Evolutionary conservation across 2,113 vertebrate genomes (phyloP), one percentile per base, ranked within the genome.

Genomic region (Myotis davidii): DNA sequence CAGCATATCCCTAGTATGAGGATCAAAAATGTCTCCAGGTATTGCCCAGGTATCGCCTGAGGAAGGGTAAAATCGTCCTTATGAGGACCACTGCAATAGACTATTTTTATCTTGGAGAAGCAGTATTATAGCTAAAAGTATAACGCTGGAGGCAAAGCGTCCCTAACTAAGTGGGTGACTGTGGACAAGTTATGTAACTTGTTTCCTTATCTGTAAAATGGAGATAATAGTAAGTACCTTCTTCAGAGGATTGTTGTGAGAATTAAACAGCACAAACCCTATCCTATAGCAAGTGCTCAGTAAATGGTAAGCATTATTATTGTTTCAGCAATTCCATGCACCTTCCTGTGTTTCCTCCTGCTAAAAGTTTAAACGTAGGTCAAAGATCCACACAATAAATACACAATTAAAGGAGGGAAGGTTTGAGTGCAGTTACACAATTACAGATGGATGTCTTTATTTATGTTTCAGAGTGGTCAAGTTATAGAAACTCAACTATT

Each of bases 401-500:
- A 86, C 32, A 37, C 16, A 70, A 56, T 76, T 87, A 29, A 81
- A 29, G n/a, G 21, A 25, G 59, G 20, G 67, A 1, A 25, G 64
- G 65, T 73, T 29, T 34, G 14, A 82, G 78, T 67, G 20, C 18
- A 67, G 59, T 81, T 74, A 86, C 32, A 92, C 37, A 81, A 27
- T 64, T 85, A 52, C 12, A 87, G 78, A 93, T 83, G 78, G 59
- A 70, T 54, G 84, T 73, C 27, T 93, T 95, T 91, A 93, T 94
- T 96, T 96, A 90, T 52, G 64, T 67, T 90, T 94, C 85, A 90
- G 69, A 96, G 59, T 61, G 74, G 89, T 84, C 56, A 84, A 85
- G 25, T 74, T 85, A 65, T 70, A 88, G 89, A 90, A 65, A 37
- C 21, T 72, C 32, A 39, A 86, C 74, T 70, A 61, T 97, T 95